Base-by-base conservation (phyloP, 2,797 vertebrate genomes). In the Falco rusticolus region DNA sequence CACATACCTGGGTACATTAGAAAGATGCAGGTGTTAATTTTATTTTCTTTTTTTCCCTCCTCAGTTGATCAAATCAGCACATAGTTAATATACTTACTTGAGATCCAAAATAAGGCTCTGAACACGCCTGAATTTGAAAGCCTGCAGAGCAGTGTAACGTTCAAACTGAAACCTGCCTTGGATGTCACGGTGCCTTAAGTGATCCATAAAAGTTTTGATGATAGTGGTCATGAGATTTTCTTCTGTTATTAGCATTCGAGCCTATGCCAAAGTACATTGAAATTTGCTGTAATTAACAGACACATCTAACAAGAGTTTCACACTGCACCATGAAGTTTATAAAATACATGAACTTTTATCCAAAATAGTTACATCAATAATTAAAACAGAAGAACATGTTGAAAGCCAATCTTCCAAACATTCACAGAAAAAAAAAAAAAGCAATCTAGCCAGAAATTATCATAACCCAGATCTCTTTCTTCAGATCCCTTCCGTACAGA, bases 101-200 rank as follows among this genome's bases (percentile, higher is more conserved):
- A 99, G 98, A 96, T 99, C 99, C 96, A 99, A 98, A 88, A 99
- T 99, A 94, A 99, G 98, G 95, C 98, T 99, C 97, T 99, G 99
- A 76, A 99, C 99, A 59, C 99, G 98, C 61, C 98, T 98, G 69
- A 99, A 99, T 97, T 99, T 99, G 97, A 99, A 99, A 96, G 99
- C 99, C 96, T 99, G 99, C 88, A 99, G 98, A 43, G 99, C 98
- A 1, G 99, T 99, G 93, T 99, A 99, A 85, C 99, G 98, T 96
- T 99, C 99, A 63, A 99, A 99, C 96, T 99, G 99, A 98, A 99
- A 99, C 37, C 98, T 99, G 50, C 99, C 99, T 95, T 99, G 99
- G 65, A 98, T 93, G 96, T 99, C 99, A 92, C 99, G 97, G 95
- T 99, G 99, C 70, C 98, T 98, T 71, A 99, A 97, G 93, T 99